A percentile compares a stretch with the other conserved stretches of the same genome.
Evolutionary conservation across 2,113 vertebrate species (phyloP).

Genomic region (Ancistrus triradiatus): DNA sequence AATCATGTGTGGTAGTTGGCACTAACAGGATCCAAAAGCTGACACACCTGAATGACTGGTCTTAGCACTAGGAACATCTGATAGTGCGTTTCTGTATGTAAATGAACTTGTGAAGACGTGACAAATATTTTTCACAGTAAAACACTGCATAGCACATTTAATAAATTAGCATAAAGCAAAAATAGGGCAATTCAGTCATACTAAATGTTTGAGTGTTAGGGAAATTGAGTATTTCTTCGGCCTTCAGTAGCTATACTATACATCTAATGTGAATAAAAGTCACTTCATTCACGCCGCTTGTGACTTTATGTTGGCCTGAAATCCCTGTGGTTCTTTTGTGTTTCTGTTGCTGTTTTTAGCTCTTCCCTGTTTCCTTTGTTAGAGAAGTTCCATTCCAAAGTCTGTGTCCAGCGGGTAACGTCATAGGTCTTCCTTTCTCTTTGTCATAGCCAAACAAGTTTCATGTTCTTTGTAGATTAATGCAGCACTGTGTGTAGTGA

Average conservation of each 20-base stretch:
- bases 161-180: too few species aligned
- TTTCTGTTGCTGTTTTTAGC: constrained; percentile 6
- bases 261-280: not conserved
- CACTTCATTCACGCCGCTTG: not conserved
- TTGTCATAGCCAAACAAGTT: not conserved
- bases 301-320: not conserved
- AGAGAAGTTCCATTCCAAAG: not conserved
- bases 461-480: constrained; percentile 4
- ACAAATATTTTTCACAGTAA: not conserved
- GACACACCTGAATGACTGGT: constrained; percentile 36
- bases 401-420: not conserved
- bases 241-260: not conserved
- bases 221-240: too few species aligned
- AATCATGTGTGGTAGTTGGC: constrained; percentile 31
- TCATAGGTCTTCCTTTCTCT: constrained; percentile 11
- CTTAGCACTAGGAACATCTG: constrained; percentile 1
- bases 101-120: not conserved
- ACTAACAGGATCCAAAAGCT: constrained; percentile 10
- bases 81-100: not conserved
- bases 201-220: too few species aligned
- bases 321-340: constrained; percentile 10
- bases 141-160: too few species aligned
- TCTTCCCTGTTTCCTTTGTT: constrained; percentile 30
- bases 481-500: not conserved
- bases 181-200: too few species aligned